phyloP scores from a whole-genome alignment of 2,888 invertebrate species.

The Agrilus cyanescens region DNA sequence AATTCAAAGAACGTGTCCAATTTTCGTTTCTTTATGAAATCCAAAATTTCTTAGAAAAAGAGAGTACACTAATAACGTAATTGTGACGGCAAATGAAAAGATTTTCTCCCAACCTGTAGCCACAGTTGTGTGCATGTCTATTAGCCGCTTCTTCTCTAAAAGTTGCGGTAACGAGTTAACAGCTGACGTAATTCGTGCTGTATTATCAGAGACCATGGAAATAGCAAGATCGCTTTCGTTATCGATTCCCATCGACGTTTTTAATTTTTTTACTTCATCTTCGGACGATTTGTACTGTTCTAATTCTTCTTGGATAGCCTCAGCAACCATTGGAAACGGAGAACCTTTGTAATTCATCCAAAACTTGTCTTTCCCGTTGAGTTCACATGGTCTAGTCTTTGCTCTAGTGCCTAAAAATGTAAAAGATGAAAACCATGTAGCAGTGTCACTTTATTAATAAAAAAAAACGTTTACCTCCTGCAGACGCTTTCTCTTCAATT shows the following conservation, averaged over 20 bases:
- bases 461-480: slow-evolving; percentile 22
- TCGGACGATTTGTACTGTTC: slow-evolving; percentile 86
- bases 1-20: slow-evolving; percentile 94
- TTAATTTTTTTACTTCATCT: slow-evolving; percentile 92
- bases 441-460: background rate
- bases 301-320: slow-evolving; percentile 95
- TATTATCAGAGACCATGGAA: slow-evolving; percentile 83
- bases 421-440: background rate
- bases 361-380: slow-evolving; percentile 80
- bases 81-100: background rate
- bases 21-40: slow-evolving; percentile 76
- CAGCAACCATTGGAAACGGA: slow-evolving; percentile 89
- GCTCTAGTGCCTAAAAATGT: slow-evolving; percentile 46
- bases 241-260: slow-evolving; percentile 88
- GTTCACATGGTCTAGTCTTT: slow-evolving; percentile 80
- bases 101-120: slow-evolving; percentile 59
- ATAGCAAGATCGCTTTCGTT: slow-evolving; percentile 78
- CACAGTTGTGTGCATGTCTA: slow-evolving; percentile 98
- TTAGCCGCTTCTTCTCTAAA: slow-evolving; percentile 90
- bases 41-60: slow-evolving; percentile 49
- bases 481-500: slow-evolving; percentile 29
- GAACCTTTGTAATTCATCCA: slow-evolving; percentile 92
- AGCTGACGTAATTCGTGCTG: slow-evolving; percentile 85
- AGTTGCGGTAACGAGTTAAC: slow-evolving; percentile 94
- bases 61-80: slow-evolving; percentile 5